Percentiles rank a stretch among this genome's conserved stretches.
These are phyloP conservation scores for Biston stratarius DNA, from an alignment of 2,888 invertebrate species.

Conservation along the genomic window DNA sequence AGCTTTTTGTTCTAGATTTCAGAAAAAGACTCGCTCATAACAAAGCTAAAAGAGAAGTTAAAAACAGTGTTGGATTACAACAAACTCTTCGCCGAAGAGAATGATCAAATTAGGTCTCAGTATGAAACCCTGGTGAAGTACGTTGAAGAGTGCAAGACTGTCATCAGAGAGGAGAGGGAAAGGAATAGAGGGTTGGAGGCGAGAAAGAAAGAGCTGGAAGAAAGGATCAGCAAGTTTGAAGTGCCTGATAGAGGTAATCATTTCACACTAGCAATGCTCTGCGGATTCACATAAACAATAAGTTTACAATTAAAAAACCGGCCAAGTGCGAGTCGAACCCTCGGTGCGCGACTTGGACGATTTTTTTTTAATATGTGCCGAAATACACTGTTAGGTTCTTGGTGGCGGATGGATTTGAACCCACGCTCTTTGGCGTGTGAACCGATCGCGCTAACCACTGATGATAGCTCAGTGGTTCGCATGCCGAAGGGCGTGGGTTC, in stretches of 20 bases:
- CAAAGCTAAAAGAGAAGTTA: slow-evolving; percentile 88
- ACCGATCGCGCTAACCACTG: too few relatives aligned
- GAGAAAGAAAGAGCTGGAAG: slow-evolving; percentile 67
- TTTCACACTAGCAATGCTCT: too few relatives aligned
- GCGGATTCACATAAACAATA: too few relatives aligned
- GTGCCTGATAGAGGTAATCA: slow-evolving; percentile 72
- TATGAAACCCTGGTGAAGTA: slow-evolving; percentile 80
- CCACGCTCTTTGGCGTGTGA: too few relatives aligned
- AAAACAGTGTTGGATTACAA: slow-evolving; percentile 87
- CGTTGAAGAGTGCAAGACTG: slow-evolving; percentile 82
- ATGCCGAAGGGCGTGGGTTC: too few relatives aligned
- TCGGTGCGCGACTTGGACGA: too few relatives aligned
- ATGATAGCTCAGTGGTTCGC: too few relatives aligned
- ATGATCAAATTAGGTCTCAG: slow-evolving; percentile 83
- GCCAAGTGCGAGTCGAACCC: too few relatives aligned
- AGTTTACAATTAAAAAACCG: too few relatives aligned
- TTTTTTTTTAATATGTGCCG: too few relatives aligned
- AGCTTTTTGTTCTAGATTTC: slow-evolving; percentile 72
- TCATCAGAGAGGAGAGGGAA: slow-evolving; percentile 79
- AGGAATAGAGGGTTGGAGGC: slow-evolving; percentile 64
- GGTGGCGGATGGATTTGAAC: too few relatives aligned
- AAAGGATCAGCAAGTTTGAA: slow-evolving; percentile 74
- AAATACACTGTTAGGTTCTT: too few relatives aligned
- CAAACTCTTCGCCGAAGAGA: slow-evolving; percentile 87
- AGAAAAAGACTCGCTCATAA: slow-evolving; percentile 87